Conservation (phyloP, 2,113 vertebrate species). For the Peromyscus californicus region DNA sequence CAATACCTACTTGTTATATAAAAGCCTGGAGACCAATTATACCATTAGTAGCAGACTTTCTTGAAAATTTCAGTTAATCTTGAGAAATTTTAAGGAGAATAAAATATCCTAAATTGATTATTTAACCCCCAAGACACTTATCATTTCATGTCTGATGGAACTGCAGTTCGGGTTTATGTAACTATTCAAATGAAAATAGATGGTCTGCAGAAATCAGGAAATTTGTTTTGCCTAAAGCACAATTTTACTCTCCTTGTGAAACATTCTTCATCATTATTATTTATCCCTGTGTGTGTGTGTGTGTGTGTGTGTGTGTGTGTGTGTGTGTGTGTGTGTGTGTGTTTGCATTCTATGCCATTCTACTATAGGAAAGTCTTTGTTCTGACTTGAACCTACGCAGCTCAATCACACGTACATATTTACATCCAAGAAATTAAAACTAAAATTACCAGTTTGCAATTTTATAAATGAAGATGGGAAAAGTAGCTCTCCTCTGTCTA, state of each 20-base stretch:
- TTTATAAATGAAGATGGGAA: not conserved
- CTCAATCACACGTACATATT: not conserved
- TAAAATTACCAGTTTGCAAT: not conserved
- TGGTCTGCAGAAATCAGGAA: not conserved
- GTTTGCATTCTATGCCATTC: not conserved
- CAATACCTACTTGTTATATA: not conserved
- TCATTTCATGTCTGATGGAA: not conserved
- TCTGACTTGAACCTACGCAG: not conserved
- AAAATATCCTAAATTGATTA: not conserved
- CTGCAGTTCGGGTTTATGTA: not conserved
- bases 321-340: not conserved
- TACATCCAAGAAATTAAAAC: not conserved
- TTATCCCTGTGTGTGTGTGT: not conserved
- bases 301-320: not conserved
- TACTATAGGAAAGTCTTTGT: not conserved
- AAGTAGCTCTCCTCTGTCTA: not conserved
- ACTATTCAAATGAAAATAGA: not conserved
- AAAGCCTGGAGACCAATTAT: slow-evolving; percentile 33
- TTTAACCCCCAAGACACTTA: not conserved
- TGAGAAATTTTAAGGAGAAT: not conserved
- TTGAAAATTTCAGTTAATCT: slow-evolving; percentile 28
- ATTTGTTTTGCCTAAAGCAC: not conserved
- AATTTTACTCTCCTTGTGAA: not conserved
- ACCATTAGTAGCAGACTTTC: not conserved
- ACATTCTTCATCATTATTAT: not conserved